These are phyloP conservation scores for Taxidea taxus DNA, from an alignment of 2,113 vertebrate species.

Conservation along the genomic window DNA sequence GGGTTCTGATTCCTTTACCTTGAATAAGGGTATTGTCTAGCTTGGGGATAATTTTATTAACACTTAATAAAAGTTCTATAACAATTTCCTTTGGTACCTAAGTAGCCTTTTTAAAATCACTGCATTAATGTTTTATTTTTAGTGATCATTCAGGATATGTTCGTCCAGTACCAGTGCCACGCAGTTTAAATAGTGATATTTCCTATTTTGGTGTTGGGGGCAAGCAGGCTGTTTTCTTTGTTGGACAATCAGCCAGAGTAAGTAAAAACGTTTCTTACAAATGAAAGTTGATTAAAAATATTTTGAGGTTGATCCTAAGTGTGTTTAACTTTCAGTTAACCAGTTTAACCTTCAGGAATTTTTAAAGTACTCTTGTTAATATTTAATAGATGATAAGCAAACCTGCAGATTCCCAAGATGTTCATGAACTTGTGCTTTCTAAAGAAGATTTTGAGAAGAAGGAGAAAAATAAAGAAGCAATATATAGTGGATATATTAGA, in stretches of 20 bases:
- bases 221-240: constrained; percentile 95
- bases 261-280: constrained; percentile 70
- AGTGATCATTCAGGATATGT: constrained; percentile 89
- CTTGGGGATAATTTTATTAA: constrained; percentile 13
- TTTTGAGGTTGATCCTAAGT: constrained; percentile 32
- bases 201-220: constrained; percentile 98
- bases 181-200: constrained; percentile 97
- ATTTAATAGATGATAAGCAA: constrained; percentile 93
- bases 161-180: constrained; percentile 87
- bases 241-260: constrained; percentile 92
- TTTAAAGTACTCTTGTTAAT: constrained; percentile 62
- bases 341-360: constrained; percentile 30
- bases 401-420: constrained; percentile 88
- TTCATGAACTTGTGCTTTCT: constrained; percentile 94
- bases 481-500: constrained; percentile 89
- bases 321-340: too few relatives aligned
- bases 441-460: constrained; percentile 95
- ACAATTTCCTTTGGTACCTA: background rate
- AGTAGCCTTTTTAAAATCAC: constrained; percentile 11
- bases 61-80: background rate
- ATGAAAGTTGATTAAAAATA: constrained; percentile 8
- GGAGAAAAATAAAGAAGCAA: constrained; percentile 90
- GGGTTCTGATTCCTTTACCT: background rate
- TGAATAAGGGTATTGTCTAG: background rate
- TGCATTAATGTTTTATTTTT: constrained; percentile 57